Evolutionary conservation across 1,140 invertebrate genomes (phyloP).

Genomic region (Choristoneura fumiferana): DNA sequence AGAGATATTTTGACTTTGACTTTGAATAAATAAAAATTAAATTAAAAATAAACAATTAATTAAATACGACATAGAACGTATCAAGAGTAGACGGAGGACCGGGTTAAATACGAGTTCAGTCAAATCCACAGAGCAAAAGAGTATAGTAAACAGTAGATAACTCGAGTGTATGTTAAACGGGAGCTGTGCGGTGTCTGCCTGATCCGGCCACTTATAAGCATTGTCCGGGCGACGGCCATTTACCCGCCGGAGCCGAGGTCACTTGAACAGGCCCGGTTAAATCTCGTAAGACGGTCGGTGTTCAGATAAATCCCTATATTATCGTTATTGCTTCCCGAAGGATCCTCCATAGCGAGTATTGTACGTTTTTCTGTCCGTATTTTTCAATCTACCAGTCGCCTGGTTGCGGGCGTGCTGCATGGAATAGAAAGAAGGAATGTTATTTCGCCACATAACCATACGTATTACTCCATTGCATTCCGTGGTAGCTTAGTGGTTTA

Average conservation of each 20-base stretch:
- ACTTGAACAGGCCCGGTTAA: slow-evolving; percentile 37
- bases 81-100: too few relatives aligned
- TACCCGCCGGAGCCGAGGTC: slow-evolving; percentile 26
- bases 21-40: too few relatives aligned
- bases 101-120: neutral
- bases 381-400: slow-evolving; percentile 23
- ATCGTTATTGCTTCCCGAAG: slow-evolving; percentile 59
- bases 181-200: slow-evolving; percentile 40
- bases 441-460: too few relatives aligned
- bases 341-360: slow-evolving; percentile 27
- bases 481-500: too few relatives aligned
- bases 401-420: too few relatives aligned
- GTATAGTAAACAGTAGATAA: slow-evolving; percentile 31
- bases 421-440: too few relatives aligned
- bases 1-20: too few relatives aligned
- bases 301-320: slow-evolving; percentile 61
- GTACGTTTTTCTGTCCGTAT: slow-evolving; percentile 34
- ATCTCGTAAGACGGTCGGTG: slow-evolving; percentile 53
- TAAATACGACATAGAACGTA: too few relatives aligned
- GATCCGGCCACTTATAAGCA: slow-evolving; percentile 53
- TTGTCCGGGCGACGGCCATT: slow-evolving; percentile 38
- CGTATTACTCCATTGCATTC: too few relatives aligned
- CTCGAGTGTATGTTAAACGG: slow-evolving; percentile 64
- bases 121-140: slow-evolving; percentile 22
- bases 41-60: too few relatives aligned